Evolutionary conservation across 2,113 vertebrate genomes (phyloP), one percentile per base, ranked within the genome.

Genomic region (Pangasianodon hypophthalmus): DNA sequence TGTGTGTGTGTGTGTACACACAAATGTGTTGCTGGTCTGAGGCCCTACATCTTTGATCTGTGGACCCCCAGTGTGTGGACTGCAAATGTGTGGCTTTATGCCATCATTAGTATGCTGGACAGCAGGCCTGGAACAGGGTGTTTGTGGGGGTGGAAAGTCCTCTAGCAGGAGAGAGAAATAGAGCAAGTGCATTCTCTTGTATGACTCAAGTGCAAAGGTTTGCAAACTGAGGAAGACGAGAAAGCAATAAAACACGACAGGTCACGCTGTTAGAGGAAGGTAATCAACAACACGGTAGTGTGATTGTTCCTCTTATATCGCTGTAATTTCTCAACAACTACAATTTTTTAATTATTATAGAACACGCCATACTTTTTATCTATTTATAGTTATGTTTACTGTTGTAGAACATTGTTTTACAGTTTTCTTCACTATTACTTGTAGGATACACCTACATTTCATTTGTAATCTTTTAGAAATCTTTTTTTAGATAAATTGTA

Each of bases 11-110:
- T 1, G n/a, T 80, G 46, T 54, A 37, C 32, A 32, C 41, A 41
- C 14, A 32, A 44, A 50, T 83, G 54, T 83, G 81, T 80, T 91
- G 60, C 90, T 48, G 77, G 86, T 80, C 50, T 88, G 88, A 89
- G 80, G 91, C 91, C 90, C 87, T 93, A 92, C 89, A 93, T 93
- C 93, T 94, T 91, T 94, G 93, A 95, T 93, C 93, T 90, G 85
- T 86, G 84, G 89, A 89, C 75, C 90, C 79, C 90, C 86, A 93
- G 89, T 82, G 90, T 89, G 85, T 87, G 90, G 92, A 93, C 85
- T 92, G 91, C 88, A 87, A 91, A 94, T 93, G 75, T 86, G 82
- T 87, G 90, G 90, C 92, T 91, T 91, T 93, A 93, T 91, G 90
- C 26, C 18, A 6, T 88, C 93, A 95, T 95, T 91, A 92, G 86